Conservation (phyloP, 2,888 invertebrate species). For the Eristalinus aeneus region DNA sequence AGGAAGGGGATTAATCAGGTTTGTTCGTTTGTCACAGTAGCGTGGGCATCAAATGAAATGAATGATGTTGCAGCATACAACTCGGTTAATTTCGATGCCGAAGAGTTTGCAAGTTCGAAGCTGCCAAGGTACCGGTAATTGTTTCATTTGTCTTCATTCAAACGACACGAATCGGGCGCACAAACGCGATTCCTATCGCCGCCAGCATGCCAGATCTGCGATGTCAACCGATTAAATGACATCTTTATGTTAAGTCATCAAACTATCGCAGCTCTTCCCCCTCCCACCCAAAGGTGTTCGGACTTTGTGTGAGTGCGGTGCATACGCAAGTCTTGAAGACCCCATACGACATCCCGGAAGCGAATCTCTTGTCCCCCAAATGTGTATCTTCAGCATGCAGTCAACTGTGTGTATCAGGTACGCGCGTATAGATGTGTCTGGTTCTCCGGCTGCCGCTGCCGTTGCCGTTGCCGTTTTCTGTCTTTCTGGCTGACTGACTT, state of each 20-base stretch:
- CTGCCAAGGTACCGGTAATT: too few relatives aligned
- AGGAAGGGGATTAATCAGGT: too few relatives aligned
- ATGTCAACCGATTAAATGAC: constrained; percentile 68
- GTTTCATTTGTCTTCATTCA: constrained; percentile 32
- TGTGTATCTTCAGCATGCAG: constrained; percentile 65
- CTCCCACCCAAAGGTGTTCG: constrained; percentile 57
- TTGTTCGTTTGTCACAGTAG: too few relatives aligned
- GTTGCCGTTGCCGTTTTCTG: constrained; percentile 32
- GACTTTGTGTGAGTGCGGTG: not conserved
- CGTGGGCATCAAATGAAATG: too few relatives aligned
- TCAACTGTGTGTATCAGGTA: constrained; percentile 58
- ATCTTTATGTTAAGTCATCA: constrained; percentile 70
- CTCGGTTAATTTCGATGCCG: too few relatives aligned
- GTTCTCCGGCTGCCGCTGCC: constrained; percentile 13
- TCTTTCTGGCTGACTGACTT: constrained; percentile 56
- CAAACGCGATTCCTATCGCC: constrained; percentile 62
- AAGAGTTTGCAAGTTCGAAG: too few relatives aligned
- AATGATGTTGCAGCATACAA: too few relatives aligned
- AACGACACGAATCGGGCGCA: constrained; percentile 43
- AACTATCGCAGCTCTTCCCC: constrained; percentile 67
- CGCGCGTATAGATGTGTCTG: constrained; percentile 33
- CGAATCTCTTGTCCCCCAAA: constrained; percentile 66
- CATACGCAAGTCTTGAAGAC: constrained; percentile 39
- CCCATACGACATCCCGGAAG: constrained; percentile 67
- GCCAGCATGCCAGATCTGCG: constrained; percentile 63